phyloP scores from a whole-genome alignment of 2,797 vertebrate genomes.

The Microctenopoma stevenorrisi region DNA sequence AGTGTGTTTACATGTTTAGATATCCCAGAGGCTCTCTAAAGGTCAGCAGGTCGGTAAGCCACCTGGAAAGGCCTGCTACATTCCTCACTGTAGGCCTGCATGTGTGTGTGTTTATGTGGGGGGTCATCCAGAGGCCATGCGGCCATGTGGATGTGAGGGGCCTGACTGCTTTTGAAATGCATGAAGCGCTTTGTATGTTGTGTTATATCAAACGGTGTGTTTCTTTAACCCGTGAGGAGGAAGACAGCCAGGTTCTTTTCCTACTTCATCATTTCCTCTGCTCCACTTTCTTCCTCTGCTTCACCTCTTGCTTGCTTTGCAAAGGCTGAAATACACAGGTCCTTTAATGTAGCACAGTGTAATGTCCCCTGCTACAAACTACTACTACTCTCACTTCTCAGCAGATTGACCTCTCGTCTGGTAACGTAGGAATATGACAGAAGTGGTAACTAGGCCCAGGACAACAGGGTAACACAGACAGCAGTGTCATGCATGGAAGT shows the following conservation, averaged over 20 bases:
- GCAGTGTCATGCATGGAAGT: too few relatives aligned
- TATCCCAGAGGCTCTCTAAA: conserved; percentile 84
- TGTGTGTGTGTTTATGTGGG: conserved; percentile 15
- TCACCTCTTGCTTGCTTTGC: not conserved
- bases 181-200: conserved; percentile 21
- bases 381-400: too few relatives aligned
- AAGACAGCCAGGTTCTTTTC: conserved; percentile 3
- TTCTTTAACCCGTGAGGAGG: conserved; percentile 18
- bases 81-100: conserved; percentile 65
- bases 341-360: not conserved
- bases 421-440: not conserved
- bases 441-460: too few relatives aligned
- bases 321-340: not conserved
- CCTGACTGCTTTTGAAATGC: conserved; percentile 41
- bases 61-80: conserved; percentile 70
- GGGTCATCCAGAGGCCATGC: conserved; percentile 63
- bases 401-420: not conserved
- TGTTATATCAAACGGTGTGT: conserved; percentile 6
- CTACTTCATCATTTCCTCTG: not conserved
- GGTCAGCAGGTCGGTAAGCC: conserved; percentile 87
- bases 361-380: not conserved
- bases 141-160: conserved; percentile 29
- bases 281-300: not conserved
- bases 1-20: conserved; percentile 86
- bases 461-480: too few relatives aligned